Base-by-base conservation (phyloP, 2,113 vertebrate species). In the Chloropsis hardwickii region DNA sequence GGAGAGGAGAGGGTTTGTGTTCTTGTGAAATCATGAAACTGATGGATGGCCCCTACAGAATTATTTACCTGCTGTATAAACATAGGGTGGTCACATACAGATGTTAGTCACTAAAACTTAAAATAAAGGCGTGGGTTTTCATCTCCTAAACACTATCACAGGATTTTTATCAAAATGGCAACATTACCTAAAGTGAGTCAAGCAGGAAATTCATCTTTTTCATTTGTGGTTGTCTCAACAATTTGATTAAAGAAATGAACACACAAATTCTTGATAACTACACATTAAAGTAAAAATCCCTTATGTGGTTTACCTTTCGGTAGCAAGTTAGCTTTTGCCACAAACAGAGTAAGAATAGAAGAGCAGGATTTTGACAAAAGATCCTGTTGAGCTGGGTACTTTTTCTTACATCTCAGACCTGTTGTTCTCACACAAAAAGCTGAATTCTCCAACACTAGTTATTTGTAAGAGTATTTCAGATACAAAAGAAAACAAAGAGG, bases 1-100 rank as follows among this genome's bases (percentile, higher is more conserved):
- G 70, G 81, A 94, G 56, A 96, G 91, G 87, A 95, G 88, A 91
- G 74, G 87, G 92, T 79, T 86, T 64, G 90, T 71, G 90, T 82
- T 92, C 92, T 82, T 67, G 60, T 47, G 87, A 88, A 91, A 94
- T 77, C 90, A 29, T 67, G 83, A 79, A 88, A 80, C 87, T 95
- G 88, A 93, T 66, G 81, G 81, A 79, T 57, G 71, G 92, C 81
- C 80, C 86, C 84, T 69, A 54, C 5, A 4, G 85, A 57, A 37
- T 81, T 58, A 61, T 78, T 73, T 73, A 90, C 91, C 90, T 92
- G n/a, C 81, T 57, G 80, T 74, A 72, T 57, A 58, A 91, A 93
- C 76, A 84, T 48, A 88, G 88, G 56, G 90, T 88, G 69, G 51
- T 89, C 87, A 88, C 69, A 64, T 79, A 94, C 96, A 95, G 90